Base-by-base conservation (phyloP, 2,113 vertebrate genomes). In the Lasiurus cinereus region DNA sequence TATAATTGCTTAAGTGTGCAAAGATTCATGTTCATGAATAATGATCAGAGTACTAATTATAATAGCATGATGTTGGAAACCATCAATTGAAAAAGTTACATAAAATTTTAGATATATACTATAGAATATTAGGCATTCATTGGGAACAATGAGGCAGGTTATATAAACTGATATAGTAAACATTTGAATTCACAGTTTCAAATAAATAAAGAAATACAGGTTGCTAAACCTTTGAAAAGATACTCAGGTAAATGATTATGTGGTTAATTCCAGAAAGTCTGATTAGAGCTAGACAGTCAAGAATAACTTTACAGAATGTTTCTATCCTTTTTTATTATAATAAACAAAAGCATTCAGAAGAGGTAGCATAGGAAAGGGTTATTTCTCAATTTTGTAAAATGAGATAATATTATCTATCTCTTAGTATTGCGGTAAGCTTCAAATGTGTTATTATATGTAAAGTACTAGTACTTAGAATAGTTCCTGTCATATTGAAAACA, bases 301-400 rank as follows among this genome's bases (percentile, higher is more conserved):
- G 22, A n/a, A 50, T 22, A 77, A 29, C 31, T 67, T 83, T 50
- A 50, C 1, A 77, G 66, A 94, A 70, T 70, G 36, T 43, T 76
- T 66, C 8, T 87, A 52, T 46, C 9, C 29, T 93, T 90, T 59
- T 29, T 83, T 93, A 56, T 89, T 84, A 59, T 70, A 33, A 77
- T 56, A 90, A 92, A 48, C 16, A 50, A 52, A 46, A 54, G 5
- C 80, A 33, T 66, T 46, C 24, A 67, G 22, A 27, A 74, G 62
- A 84, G 14, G 39, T 24, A 43, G 12, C 29, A 86, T 1, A 83
- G 10, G 24, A 54, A 72, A 36, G 39, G 27, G 4, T 46, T 43
- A 18, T 77, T 85, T 86, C 24, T 77, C 31, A 66, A 10, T 87
- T 78, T 7, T 56, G 7, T 73, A 78, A 90, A 70, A 48, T 84